Evolutionary conservation across 2,888 invertebrate species (phyloP).

Genomic region (Agrotis ipsilon): DNA sequence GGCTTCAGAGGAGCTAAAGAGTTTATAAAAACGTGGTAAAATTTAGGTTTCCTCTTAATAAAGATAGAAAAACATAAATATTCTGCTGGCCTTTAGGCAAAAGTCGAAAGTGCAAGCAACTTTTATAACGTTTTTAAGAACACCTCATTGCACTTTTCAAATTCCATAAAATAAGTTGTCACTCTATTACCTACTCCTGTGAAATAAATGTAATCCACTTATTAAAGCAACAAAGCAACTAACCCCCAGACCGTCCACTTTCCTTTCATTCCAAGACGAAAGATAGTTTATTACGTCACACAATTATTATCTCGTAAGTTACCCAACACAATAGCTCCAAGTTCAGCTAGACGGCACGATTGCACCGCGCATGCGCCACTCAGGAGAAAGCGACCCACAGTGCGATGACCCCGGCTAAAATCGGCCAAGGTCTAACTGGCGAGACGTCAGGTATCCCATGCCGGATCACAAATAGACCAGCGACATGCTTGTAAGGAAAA

Average conservation of each 20-base stretch:
- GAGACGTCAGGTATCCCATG: constrained; percentile 71
- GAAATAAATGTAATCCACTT: not conserved
- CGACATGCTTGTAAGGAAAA: constrained; percentile 37
- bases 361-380: constrained; percentile 78
- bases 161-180: not conserved
- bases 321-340: constrained; percentile 64
- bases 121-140: not conserved
- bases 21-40: too few relatives aligned
- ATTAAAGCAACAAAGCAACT: not conserved
- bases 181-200: too few relatives aligned
- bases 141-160: not conserved
- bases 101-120: not conserved
- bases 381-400: constrained; percentile 86
- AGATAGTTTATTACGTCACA: constrained; percentile 53
- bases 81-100: not conserved
- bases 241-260: constrained; percentile 10
- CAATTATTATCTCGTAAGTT: constrained; percentile 57
- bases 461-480: constrained; percentile 57
- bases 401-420: constrained; percentile 83
- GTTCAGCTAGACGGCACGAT: constrained; percentile 68
- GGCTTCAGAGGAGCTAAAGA: too few relatives aligned
- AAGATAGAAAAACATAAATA: too few relatives aligned
- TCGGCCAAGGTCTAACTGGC: constrained; percentile 86
- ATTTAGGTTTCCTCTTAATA: too few relatives aligned
- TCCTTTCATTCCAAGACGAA: constrained; percentile 34